Base-by-base conservation (phyloP, 2,888 invertebrate species). In the Chrysolina oricalcia region DNA sequence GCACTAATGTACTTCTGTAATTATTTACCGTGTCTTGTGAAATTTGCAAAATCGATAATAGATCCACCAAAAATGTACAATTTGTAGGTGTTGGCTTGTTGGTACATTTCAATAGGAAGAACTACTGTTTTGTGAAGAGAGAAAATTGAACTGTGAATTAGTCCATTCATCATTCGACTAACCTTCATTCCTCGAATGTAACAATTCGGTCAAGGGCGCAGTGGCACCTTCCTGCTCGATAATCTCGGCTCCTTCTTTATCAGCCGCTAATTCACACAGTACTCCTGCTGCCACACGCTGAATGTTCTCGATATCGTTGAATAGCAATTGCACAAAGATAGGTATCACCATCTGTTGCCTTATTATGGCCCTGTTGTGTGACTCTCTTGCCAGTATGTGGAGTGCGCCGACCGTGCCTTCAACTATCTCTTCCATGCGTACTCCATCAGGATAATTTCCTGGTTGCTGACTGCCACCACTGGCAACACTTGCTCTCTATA, bases 341-440 rank as follows among this genome's bases (percentile, higher is more conserved):
- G 98, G 97, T 84, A 98, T 96, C 80, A 98, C 97, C 89, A 94
- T 94, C 88, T 97, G 96, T 82, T 96, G 95, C 63, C 98, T 93
- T 83, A 99, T 98, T 77, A 98, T 94, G 74, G 96, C 95, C 75
- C 98, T 92, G 90, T 98, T 98, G 89, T 97, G 95, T 21, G 95
- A 93, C 90, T 99, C 99, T 70, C 98, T 91, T 0, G 98, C 98
- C 78, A 99, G 91, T 86, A 99, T 98, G 88, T 99, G 99, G 77
- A 99, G 91, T 17, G 99, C 99, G 0, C 98, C 99, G 6, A 99
- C 98, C 0, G 98, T 97, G 40, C 98, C 98, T 89, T 99, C 99
- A 17, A 99, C 97, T 79, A 99, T 98, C 90, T 99, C 99, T 87
- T 99, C 98, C 98, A 99, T 98, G 62, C 98, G 94, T 8, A 99